Evolutionary conservation across 2,888 invertebrate species (phyloP), one percentile per base, ranked within the genome.

Genomic region (Troides oblongomaculatus): DNA sequence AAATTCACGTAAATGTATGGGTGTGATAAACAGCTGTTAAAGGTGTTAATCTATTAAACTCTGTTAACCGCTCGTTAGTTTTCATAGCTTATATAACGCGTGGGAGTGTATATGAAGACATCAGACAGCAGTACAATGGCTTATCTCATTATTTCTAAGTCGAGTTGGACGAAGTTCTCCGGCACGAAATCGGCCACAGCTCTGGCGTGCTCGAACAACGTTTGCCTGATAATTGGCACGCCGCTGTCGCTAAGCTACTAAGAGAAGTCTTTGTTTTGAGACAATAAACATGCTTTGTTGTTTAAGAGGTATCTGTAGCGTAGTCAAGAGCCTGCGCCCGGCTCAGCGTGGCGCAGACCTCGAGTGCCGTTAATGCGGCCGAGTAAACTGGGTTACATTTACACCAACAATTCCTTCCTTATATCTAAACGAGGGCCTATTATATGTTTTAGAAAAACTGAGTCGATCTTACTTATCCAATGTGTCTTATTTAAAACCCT

Each of bases 151-250:
- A 63, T 39, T 69, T 30, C 12, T 21, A 46, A 46, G 12, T 14
- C 57, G 21, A 53, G 59, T 77, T 76, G 79, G 77, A 78, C 73
- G 69, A 72, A 58, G 80, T 83, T 83, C 82, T 81, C 81, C 83
- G 82, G 79, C 79, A 86, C 83, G 82, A 86, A 85, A 88, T 88
- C 83, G 84, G 84, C 82, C 87, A 74, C 72, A 81, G 81, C 78
- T 77, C 79, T 86, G 77, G 86, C 88, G 86, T 89, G 88, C 84
- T 84, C 77, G 73, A 81, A 78, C 82, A 81, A 85, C 85, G 88
- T 89, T 89, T 86, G 85, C 80, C 81, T 79, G 78, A 86, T 89
- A 90, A 90, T 90, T 90, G 90, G 86, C 87, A 85, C 79, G 80
- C 77, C 76, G 78, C 83, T 88, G 84, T 87, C 86, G 81, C 84